A percentile compares a stretch with the other conserved stretches of the same genome.
These are phyloP conservation scores for Drosophila borealis DNA, from an alignment of 2,888 invertebrate genomes.

Conservation along the genomic window DNA sequence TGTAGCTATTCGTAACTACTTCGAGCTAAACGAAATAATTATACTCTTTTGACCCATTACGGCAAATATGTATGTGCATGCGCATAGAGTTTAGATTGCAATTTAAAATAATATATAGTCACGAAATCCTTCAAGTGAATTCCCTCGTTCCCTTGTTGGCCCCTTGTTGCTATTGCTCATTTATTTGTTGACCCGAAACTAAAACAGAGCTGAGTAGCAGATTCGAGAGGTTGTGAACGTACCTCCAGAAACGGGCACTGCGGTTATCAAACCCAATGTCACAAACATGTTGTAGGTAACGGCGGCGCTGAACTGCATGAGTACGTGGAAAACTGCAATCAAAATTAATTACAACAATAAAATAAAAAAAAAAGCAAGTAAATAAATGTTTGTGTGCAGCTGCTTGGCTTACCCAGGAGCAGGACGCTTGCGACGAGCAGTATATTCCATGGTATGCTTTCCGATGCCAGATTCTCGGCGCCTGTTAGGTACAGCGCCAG, in stretches of 20 bases:
- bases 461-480: slow-evolving; percentile 93
- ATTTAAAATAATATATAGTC: slow-evolving; percentile 61
- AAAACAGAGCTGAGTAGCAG: neutral
- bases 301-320: slow-evolving; percentile 97
- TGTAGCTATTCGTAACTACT: neutral
- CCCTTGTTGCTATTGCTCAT: slow-evolving; percentile 12
- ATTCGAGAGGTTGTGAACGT: slow-evolving; percentile 77
- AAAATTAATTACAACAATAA: slow-evolving; percentile 63
- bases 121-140: slow-evolving; percentile 43
- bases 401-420: slow-evolving; percentile 88
- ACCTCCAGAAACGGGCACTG: slow-evolving; percentile 98
- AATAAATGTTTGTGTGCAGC: too few relatives aligned
- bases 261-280: slow-evolving; percentile 96
- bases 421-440: slow-evolving; percentile 92
- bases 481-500: slow-evolving; percentile 94
- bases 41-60: slow-evolving; percentile 6
- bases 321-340: slow-evolving; percentile 93
- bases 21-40: slow-evolving; percentile 1
- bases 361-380: slow-evolving; percentile 8
- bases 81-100: slow-evolving; percentile 34
- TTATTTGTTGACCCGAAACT: neutral
- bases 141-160: neutral
- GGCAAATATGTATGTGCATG: neutral
- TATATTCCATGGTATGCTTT: slow-evolving; percentile 94
- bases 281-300: slow-evolving; percentile 97